Percentiles rank a stretch among this genome's conserved stretches.
These are phyloP conservation scores for Porites cylindrica DNA, from an alignment of 92 coral and sea anemone genomes.

Conservation along the genomic window DNA sequence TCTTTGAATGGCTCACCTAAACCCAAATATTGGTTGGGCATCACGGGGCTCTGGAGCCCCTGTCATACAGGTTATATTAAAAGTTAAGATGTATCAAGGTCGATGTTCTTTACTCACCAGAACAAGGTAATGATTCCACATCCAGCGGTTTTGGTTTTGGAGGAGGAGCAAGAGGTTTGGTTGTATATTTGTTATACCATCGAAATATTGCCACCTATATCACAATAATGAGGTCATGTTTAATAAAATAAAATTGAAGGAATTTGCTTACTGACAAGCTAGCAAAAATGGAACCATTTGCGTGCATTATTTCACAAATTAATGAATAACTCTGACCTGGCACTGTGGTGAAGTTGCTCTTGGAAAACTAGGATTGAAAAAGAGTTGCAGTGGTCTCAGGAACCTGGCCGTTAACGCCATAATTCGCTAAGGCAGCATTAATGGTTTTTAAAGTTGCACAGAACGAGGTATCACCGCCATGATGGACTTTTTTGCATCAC, in stretches of 20 bases:
- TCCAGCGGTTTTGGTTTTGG: slow-evolving; percentile 57
- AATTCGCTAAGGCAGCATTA: neutral
- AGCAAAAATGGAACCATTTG: neutral
- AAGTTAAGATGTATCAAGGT: neutral
- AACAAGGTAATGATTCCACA: slow-evolving; percentile 72
- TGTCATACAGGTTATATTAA: no score
- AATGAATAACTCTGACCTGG: slow-evolving; percentile 9
- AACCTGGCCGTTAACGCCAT: slow-evolving; percentile 24
- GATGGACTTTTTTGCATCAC: neutral
- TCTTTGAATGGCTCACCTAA: no score
- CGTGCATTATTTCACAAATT: neutral
- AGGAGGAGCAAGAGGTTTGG: slow-evolving; percentile 72
- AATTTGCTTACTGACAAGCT: neutral
- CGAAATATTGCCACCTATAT: slow-evolving; percentile 13
- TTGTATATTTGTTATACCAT: slow-evolving; percentile 23
- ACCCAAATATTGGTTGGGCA: no score
- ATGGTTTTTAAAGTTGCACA: neutral
- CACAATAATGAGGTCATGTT: neutral
- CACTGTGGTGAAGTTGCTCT: neutral
- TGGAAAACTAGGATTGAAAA: neutral
- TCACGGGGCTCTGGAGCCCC: no score
- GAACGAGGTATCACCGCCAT: neutral
- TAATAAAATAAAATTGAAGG: neutral
- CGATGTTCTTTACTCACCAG: slow-evolving; percentile 53
- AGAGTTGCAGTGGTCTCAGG: neutral